Conservation (phyloP, 1,140 invertebrate genomes). For the Steinernema khuongi region DNA sequence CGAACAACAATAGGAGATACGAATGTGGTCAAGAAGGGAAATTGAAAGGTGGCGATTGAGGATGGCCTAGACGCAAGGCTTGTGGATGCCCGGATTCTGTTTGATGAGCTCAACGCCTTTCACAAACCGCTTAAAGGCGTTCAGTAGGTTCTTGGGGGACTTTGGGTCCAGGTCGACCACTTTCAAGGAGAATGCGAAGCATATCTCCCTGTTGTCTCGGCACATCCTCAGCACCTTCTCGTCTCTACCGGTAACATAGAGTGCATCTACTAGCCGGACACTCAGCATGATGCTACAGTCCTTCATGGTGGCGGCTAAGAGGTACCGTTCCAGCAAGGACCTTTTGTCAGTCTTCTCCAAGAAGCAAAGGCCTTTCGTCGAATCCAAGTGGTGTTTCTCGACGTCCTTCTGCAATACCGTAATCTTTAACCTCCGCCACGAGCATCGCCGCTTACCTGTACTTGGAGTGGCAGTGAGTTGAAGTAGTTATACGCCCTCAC, state of each 20-base stretch:
- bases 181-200: constrained; percentile 43
- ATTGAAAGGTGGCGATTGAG: no score
- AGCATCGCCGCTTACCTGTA: not conserved
- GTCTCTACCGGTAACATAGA: not conserved
- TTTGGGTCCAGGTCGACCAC: constrained; percentile 58
- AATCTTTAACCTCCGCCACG: not conserved
- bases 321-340: constrained; percentile 48
- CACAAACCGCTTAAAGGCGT: constrained; percentile 38
- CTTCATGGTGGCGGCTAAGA: constrained; percentile 56
- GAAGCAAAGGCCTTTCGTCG: constrained; percentile 29
- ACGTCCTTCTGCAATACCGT: constrained; percentile 9
- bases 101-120: constrained; percentile 31
- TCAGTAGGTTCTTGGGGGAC: constrained; percentile 48
- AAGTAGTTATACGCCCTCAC: constrained; percentile 17
- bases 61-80: not conserved
- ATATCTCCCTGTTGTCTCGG: constrained; percentile 20
- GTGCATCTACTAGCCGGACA: constrained; percentile 28
- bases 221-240: not conserved
- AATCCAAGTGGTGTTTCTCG: constrained; percentile 18
- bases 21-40: no score
- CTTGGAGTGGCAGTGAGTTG: not conserved
- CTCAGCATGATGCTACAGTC: constrained; percentile 51
- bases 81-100: constrained; percentile 23
- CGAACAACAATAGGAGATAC: no score
- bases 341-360: constrained; percentile 41